Evolutionary conservation across 2,888 invertebrate species (phyloP).

Genomic region (Lobophora halterata): DNA sequence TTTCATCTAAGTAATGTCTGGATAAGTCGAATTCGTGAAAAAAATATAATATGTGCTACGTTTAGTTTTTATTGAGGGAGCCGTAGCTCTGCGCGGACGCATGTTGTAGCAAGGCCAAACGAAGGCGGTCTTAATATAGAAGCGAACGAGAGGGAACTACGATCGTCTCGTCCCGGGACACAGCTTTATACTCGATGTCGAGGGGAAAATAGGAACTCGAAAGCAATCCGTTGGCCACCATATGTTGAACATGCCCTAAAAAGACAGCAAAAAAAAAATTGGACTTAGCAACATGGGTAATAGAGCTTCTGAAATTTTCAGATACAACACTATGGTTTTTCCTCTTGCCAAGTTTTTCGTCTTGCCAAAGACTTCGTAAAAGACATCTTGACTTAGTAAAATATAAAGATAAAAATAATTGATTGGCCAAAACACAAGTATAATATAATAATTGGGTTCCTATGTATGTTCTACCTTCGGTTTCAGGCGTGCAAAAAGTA

Average conservation of each 20-base stretch:
- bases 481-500: too few species aligned
- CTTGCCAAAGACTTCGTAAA: too few species aligned
- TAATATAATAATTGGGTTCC: too few species aligned
- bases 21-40: conserved; percentile 60
- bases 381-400: too few species aligned
- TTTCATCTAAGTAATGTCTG: conserved; percentile 44
- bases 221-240: conserved; percentile 27
- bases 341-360: too few species aligned
- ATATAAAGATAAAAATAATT: too few species aligned
- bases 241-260: conserved; percentile 4
- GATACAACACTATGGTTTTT: conserved; percentile 3
- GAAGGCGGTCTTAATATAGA: conserved; percentile 75
- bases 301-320: neutral
- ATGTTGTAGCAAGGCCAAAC: conserved; percentile 63
- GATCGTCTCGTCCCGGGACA: conserved; percentile 56
- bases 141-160: conserved; percentile 59
- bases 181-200: conserved; percentile 53
- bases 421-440: too few species aligned
- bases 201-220: conserved; percentile 41
- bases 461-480: too few species aligned
- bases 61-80: conserved; percentile 66
- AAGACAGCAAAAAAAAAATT: conserved; percentile 9
- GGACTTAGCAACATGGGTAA: conserved; percentile 12
- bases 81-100: conserved; percentile 63
- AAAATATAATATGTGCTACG: conserved; percentile 77